phyloP scores from a whole-genome alignment of 1,140 invertebrate genomes.

The Nymphalis io region DNA sequence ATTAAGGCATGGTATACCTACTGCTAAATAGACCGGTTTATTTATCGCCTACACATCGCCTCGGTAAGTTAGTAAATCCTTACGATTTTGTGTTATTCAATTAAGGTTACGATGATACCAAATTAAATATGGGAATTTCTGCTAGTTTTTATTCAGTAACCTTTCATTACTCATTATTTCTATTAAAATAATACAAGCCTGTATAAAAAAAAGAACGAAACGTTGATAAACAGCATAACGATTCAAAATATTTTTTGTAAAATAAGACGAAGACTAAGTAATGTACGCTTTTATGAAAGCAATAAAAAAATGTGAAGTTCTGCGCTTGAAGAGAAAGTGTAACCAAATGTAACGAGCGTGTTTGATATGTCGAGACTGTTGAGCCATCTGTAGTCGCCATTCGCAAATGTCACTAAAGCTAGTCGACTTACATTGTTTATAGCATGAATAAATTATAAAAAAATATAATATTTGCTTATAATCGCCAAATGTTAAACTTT shows the following conservation, averaged over 20 bases:
- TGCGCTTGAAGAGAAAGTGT: conserved; percentile 36
- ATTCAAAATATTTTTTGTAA: background rate
- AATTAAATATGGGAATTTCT: conserved; percentile 7
- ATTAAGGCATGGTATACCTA: conserved; percentile 31
- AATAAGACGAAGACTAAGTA: background rate
- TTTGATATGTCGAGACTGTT: conserved; percentile 36
- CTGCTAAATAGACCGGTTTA: conserved; percentile 32
- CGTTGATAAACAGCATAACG: background rate
- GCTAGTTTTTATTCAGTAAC: background rate
- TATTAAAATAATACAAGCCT: background rate
- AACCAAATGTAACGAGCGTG: conserved; percentile 28
- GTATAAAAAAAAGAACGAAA: too few relatives aligned
- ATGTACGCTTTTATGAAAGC: conserved; percentile 14
- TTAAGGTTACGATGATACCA: conserved; percentile 8
- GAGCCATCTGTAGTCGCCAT: conserved; percentile 22
- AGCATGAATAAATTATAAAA: background rate
- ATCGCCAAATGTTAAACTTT: too few relatives aligned
- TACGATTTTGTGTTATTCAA: conserved; percentile 18
- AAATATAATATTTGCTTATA: too few relatives aligned
- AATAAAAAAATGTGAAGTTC: conserved; percentile 27
- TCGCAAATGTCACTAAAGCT: conserved; percentile 27
- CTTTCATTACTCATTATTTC: background rate
- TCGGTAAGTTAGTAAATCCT: conserved; percentile 22
- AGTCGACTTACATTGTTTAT: background rate
- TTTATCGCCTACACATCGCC: conserved; percentile 33